These are phyloP conservation scores for Podarcis siculus DNA, from an alignment of 2,797 vertebrate genomes.

Conservation along the genomic window DNA sequence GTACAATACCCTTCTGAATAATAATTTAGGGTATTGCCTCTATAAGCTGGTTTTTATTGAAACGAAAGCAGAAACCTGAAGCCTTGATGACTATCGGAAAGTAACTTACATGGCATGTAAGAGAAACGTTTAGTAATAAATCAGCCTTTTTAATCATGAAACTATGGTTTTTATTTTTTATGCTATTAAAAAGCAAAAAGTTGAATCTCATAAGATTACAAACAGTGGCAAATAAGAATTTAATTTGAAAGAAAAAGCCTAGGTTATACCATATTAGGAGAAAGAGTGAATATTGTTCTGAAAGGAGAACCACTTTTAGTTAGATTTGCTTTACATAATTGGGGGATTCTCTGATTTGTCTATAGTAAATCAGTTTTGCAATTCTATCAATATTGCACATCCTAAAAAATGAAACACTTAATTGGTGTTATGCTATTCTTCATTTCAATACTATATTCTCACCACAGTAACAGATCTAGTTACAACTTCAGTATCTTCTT, in stretches of 20 bases:
- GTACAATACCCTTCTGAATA: neutral
- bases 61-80: neutral
- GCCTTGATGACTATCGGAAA: neutral
- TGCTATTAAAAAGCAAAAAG: neutral
- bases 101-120: neutral
- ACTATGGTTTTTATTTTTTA: neutral
- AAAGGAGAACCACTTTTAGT: neutral
- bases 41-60: neutral
- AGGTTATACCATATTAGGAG: neutral
- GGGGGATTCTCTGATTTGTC: neutral
- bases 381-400: neutral
- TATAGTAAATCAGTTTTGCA: neutral
- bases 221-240: neutral
- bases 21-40: neutral
- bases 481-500: neutral
- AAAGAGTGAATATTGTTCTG: neutral
- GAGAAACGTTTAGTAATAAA: constrained; percentile 6
- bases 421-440: neutral
- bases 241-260: neutral
- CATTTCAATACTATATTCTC: neutral
- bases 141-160: neutral
- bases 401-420: neutral
- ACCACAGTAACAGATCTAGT: neutral
- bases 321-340: neutral
- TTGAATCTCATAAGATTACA: neutral